Conservation (phyloP, 2,113 vertebrate genomes). For the Talpa occidentalis region DNA sequence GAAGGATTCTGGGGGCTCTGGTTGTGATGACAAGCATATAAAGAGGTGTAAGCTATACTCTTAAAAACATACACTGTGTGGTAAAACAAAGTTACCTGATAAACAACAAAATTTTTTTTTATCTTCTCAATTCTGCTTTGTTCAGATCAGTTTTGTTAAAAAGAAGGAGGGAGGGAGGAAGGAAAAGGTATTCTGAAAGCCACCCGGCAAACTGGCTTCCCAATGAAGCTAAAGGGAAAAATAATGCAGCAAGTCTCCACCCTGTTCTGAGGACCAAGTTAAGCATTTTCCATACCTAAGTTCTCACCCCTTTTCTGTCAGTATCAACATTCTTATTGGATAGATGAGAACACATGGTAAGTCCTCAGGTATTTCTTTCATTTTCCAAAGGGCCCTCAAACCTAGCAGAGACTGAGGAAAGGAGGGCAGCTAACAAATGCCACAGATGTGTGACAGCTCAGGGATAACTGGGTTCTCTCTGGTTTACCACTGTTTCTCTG, state of each 20-base stretch:
- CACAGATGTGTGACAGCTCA: not conserved
- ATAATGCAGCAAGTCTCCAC: not conserved
- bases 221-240: not conserved
- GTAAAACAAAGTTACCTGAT: too few species aligned
- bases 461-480: not conserved
- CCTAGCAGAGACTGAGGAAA: not conserved
- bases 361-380: too few species aligned
- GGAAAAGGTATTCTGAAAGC: not conserved
- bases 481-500: not conserved
- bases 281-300: not conserved
- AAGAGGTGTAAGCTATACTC: too few species aligned
- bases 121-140: too few species aligned
- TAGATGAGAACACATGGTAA: not conserved
- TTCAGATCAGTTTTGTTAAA: too few species aligned
- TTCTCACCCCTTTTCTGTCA: not conserved
- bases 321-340: not conserved
- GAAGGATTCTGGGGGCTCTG: too few species aligned
- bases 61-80: too few species aligned
- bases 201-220: not conserved
- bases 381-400: too few species aligned
- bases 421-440: not conserved
- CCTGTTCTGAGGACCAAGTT: not conserved
- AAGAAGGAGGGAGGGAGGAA: too few species aligned
- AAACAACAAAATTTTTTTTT: too few species aligned
- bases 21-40: too few species aligned